Base-by-base conservation (phyloP, 2,113 vertebrate species). In the Daphoenositta chrysoptera region DNA sequence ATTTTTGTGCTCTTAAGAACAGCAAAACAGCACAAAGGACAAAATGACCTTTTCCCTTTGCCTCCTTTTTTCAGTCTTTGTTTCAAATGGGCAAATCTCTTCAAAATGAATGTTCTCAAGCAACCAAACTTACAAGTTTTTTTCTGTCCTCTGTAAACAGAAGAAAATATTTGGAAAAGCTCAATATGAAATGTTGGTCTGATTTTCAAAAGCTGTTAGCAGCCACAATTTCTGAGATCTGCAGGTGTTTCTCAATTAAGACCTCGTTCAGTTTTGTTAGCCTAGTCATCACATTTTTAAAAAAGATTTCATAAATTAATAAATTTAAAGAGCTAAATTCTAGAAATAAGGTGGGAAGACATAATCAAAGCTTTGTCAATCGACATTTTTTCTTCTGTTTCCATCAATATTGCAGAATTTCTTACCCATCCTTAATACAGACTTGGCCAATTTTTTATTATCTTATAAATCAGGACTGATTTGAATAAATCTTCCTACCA, bases 51-150 rank as follows among this genome's bases (percentile, higher is more conserved):
- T 81, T 89, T 56, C 39, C 39, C 12, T 58, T 61, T 79, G 44
- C 56, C 12, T 84, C 26, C 15, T 45, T 51, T 94, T 72, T 82
- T 47, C 64, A 93, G 47, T 70, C 79, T 95, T 94, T 83, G 58
- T 91, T 97, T 92, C 76, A 94, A 96, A 92, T 81, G 76, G 56
- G 37, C 13, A 94, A 87, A 93, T 88, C 15, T 70, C 35, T 90
- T 90, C 68, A 90, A 94, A 96, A 92, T 81, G 27, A 91, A 48
- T 56, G 68, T 71, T 86, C 76, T 88, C 58, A 88, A 70, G 42
- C 56, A 64, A 77, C 45, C 54, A 76, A 23, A 69, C 35, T 47
- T 71, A 83, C 24, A 64, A 71, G 60, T 51, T 56, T 77, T 93
- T 72, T 89, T 70, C 60, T 60, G 11, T 51, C 31, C 30, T 78